Conservation (phyloP, 1,140 invertebrate species). For the Heliconius hewitsoni region DNA sequence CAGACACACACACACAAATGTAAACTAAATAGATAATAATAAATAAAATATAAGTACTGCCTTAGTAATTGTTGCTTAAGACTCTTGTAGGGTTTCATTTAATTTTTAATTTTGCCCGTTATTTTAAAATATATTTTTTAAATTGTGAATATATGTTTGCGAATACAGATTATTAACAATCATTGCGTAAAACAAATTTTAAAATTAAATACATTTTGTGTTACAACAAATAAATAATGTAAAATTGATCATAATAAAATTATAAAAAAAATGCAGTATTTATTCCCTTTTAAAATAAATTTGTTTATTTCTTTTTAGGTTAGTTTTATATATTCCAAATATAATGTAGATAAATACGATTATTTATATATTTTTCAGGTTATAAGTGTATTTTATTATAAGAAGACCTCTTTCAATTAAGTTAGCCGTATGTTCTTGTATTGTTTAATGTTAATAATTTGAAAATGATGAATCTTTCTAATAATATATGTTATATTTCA, state of each 20-base stretch:
- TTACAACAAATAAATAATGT: neutral
- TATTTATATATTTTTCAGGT: too few relatives aligned
- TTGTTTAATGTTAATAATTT: neutral
- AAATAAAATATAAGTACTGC: constrained; percentile 23
- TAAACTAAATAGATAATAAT: constrained; percentile 19
- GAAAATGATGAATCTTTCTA: neutral
- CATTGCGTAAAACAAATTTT: neutral
- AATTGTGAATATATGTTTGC: neutral
- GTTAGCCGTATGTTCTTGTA: neutral
- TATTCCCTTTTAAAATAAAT: constrained; percentile 20
- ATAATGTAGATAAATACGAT: neutral
- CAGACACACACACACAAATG: neutral
- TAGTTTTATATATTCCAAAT: constrained; percentile 18
- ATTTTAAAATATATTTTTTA: neutral
- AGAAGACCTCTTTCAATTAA: neutral
- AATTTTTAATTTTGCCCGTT: neutral
- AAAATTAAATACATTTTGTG: neutral
- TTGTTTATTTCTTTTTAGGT: constrained; percentile 16
- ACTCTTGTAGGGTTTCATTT: neutral
- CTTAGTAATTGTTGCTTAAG: constrained; percentile 29
- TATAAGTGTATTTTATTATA: neutral
- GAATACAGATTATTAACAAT: neutral
- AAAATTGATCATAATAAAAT: neutral
- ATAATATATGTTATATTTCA: too few relatives aligned
- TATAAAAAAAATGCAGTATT: constrained; percentile 16